phyloP scores from a whole-genome alignment of 2,888 invertebrate species.

The Osmoderma eremita region DNA sequence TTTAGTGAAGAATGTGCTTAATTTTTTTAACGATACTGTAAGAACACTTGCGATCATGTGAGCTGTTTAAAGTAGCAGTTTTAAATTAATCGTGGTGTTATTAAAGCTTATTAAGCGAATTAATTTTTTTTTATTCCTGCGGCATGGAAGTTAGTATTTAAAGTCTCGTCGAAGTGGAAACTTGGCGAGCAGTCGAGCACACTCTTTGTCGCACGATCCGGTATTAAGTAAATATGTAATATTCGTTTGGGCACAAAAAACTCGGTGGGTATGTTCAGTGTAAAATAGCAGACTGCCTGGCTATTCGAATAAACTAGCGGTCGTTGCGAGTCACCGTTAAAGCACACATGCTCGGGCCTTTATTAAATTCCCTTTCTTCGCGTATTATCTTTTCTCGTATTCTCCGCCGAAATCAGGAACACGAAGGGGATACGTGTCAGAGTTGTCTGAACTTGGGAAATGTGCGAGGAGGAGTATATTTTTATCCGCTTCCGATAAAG shows the following conservation, averaged over 20 bases:
- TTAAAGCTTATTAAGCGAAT: conserved; percentile 35
- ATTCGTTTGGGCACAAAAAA: conserved; percentile 47
- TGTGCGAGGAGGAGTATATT: conserved; percentile 1
- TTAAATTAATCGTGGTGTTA: conserved; percentile 31
- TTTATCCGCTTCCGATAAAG: conserved; percentile 22
- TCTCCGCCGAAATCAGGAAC: not conserved
- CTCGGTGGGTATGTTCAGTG: conserved; percentile 43
- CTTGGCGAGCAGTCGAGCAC: conserved; percentile 23
- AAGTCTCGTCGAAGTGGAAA: conserved; percentile 28
- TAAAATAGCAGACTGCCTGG: conserved; percentile 53
- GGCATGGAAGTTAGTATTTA: conserved; percentile 26
- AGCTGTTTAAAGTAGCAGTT: conserved; percentile 18
- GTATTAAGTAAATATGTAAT: conserved; percentile 36
- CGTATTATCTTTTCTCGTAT: conserved; percentile 19
- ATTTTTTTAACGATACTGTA: too few species aligned
- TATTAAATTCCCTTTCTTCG: conserved; percentile 42
- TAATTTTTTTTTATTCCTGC: conserved; percentile 5
- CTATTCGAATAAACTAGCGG: conserved; percentile 49
- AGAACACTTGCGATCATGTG: conserved; percentile 22
- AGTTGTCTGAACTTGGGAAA: conserved; percentile 9
- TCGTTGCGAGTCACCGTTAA: conserved; percentile 49
- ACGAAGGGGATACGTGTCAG: not conserved
- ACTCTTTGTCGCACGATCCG: conserved; percentile 34
- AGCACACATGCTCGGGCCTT: conserved; percentile 47
- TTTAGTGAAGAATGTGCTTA: too few species aligned